A percentile compares a stretch with the other conserved stretches of the same genome.
Conservation (phyloP, 2,797 vertebrate species). For the Mycteria americana region DNA sequence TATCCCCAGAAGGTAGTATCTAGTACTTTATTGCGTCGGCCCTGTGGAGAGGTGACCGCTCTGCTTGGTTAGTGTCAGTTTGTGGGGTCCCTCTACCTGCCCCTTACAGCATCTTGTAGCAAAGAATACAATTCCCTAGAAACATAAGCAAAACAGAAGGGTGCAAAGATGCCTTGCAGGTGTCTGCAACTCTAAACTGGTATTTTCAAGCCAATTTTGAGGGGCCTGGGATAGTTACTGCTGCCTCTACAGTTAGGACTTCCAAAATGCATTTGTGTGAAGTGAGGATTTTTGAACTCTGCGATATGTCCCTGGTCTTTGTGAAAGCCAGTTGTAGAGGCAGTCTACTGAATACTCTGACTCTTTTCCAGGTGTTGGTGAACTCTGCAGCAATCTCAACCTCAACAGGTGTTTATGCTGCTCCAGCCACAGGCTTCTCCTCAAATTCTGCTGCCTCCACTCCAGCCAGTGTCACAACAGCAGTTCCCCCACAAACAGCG, state of each 20-base stretch:
- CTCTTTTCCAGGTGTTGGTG: constrained; percentile 80
- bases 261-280: background rate
- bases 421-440: constrained; percentile 75
- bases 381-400: constrained; percentile 77
- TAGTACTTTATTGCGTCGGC: background rate
- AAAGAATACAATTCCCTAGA: background rate
- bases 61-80: background rate
- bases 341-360: background rate
- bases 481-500: constrained; percentile 71
- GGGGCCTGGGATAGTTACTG: background rate
- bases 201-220: background rate
- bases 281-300: background rate
- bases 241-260: background rate
- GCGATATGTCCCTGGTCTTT: background rate
- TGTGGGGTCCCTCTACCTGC: background rate
- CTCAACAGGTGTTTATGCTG: constrained; percentile 72
- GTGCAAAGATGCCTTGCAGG: background rate
- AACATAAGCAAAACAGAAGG: background rate
- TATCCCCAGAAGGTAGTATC: constrained; percentile 85
- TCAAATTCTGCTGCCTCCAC: constrained; percentile 76
- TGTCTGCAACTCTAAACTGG: background rate
- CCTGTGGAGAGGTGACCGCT: background rate
- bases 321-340: background rate
- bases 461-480: constrained; percentile 72
- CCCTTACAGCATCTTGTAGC: background rate